Conservation (phyloP, 2,797 vertebrate species). For the Catostomus latipinnis region DNA sequence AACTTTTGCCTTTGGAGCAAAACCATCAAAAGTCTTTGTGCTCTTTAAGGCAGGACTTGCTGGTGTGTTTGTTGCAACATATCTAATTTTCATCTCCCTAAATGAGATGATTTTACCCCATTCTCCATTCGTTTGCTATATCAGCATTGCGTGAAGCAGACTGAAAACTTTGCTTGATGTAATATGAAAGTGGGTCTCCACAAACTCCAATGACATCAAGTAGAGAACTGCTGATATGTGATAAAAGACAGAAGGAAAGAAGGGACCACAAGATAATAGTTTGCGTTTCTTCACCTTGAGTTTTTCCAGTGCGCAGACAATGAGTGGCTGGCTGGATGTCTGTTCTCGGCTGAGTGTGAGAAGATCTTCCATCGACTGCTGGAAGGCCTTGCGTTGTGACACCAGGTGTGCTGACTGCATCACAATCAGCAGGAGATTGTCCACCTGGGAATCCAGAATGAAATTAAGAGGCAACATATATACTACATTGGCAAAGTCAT, state of each 20-base stretch:
- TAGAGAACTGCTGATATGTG: background rate
- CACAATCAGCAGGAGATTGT: conserved; percentile 92
- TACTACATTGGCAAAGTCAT: too few species aligned
- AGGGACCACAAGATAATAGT: background rate
- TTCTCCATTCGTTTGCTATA: background rate
- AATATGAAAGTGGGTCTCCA: conserved; percentile 40
- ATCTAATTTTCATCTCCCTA: background rate
- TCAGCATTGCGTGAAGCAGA: background rate
- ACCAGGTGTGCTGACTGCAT: conserved; percentile 93
- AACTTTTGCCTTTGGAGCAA: background rate
- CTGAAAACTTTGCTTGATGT: conserved; percentile 5
- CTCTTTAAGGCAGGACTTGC: background rate
- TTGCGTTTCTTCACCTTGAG: conserved; percentile 83
- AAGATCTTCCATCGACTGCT: conserved; percentile 90
- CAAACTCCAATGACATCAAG: conserved; percentile 6
- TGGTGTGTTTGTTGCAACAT: background rate
- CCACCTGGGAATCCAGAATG: conserved; percentile 77
- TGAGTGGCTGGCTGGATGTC: conserved; percentile 94
- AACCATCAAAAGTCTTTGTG: background rate
- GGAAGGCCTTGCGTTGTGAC: conserved; percentile 91
- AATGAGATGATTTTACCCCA: background rate
- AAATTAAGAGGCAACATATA: background rate
- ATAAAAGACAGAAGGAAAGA: background rate
- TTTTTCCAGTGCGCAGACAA: conserved; percentile 91
- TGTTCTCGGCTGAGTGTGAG: conserved; percentile 91